Evolutionary conservation across 1,140 invertebrate genomes (phyloP), one percentile per base, ranked within the genome.

Genomic region (Chymomyza costata): DNA sequence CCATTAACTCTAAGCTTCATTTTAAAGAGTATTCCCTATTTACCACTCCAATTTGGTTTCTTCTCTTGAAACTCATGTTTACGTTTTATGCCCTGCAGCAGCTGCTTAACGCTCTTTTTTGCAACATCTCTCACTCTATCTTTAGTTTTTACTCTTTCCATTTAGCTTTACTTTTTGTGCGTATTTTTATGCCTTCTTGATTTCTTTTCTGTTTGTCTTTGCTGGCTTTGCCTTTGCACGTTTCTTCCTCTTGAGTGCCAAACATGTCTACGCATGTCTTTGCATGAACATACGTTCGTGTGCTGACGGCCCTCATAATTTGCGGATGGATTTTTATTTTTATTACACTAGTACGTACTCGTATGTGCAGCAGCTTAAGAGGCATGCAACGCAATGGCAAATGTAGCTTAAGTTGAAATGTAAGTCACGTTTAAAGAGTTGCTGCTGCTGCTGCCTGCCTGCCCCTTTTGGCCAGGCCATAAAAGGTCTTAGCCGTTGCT

Each of bases 341-440:
- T 70, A 63, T 60, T 60, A 44, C 44, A 59, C 43, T 49, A 59
- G 56, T 58, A n/a, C n/a, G n/a, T n/a, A n/a, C n/a, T n/a, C n/a
- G n/a, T 76, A 61, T 64, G 70, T 76, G 71, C 70, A 52, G 71
- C 34, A 32, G 45, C 39, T 31, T 17, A 30, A 38, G 34, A 38
- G 38, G 13, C 21, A 2, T 31, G 3, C 39, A 35, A 34, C 25
- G 19, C 17, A 14, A 34, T 18, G 18, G 35, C n/a, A 28, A 15
- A 37, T 16, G 51, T 6, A 19, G 2, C 19, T 31, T 35, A 49
- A 43, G 43, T 71, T 67, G 39, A 73, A 71, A 78, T 78, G 67
- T 80, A 54, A 78, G 73, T 80, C 71, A 78, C 71, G 73, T 78
- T 71, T 59, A 71, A 71, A 78, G 73, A 67, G 3, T 34, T 78